Percentiles rank a stretch among this genome's conserved stretches.
phyloP scores from a whole-genome alignment of 2,888 invertebrate genomes.

The Charanyca ferruginea region DNA sequence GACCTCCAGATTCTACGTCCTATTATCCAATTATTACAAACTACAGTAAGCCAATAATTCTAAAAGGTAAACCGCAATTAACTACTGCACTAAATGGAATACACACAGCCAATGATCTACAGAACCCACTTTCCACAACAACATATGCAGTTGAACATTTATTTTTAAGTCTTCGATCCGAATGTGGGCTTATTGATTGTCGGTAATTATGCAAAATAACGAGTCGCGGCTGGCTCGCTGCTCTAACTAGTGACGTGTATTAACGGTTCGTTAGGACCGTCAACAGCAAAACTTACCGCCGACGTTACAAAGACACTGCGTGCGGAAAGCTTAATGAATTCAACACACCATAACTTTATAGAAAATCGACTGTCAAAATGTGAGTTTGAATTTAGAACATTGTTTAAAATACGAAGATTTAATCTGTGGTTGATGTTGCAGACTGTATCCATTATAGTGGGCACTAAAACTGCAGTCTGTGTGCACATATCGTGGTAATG shows the following conservation, averaged over 20 bases:
- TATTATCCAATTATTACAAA: conserved; percentile 42
- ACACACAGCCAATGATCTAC: conserved; percentile 28
- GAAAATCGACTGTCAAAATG: conserved; percentile 15
- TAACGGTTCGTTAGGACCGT: conserved; percentile 73
- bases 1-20: conserved; percentile 14
- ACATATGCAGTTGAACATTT: conserved; percentile 62
- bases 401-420: conserved; percentile 21
- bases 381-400: conserved; percentile 26
- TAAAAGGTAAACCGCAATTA: conserved; percentile 41
- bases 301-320: conserved; percentile 69
- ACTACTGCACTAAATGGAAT: conserved; percentile 39
- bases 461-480: conserved; percentile 45
- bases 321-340: conserved; percentile 65
- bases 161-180: conserved; percentile 71
- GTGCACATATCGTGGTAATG: conserved; percentile 61
- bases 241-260: conserved; percentile 81
- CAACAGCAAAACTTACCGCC: conserved; percentile 54
- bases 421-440: conserved; percentile 31
- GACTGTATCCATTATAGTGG: conserved; percentile 51
- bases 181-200: conserved; percentile 83
- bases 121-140: conserved; percentile 47
- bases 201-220: conserved; percentile 87
- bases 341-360: conserved; percentile 35
- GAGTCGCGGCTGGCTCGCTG: conserved; percentile 70
- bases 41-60: conserved; percentile 41